These are phyloP conservation scores for Hemicentrotus pulcherrimus DNA, from an alignment of 35 echinoderm and acorn worm genomes.

Conservation along the genomic window DNA sequence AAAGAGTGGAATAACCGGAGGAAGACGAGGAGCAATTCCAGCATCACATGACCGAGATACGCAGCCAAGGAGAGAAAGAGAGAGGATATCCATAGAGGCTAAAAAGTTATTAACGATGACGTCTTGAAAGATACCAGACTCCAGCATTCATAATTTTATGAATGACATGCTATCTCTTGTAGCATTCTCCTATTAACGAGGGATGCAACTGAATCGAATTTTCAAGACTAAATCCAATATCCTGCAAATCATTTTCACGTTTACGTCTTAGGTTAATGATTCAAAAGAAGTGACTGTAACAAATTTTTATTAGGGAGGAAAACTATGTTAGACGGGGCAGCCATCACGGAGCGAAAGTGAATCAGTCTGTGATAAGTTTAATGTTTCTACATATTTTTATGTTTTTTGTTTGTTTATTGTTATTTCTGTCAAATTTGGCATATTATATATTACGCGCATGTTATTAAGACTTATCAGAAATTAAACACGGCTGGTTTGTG, in stretches of 20 bases:
- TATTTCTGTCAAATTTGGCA: no score
- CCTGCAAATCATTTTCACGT: neutral
- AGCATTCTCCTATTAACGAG: neutral
- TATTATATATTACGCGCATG: no score
- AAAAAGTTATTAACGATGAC: constrained; percentile 19
- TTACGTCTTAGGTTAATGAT: neutral
- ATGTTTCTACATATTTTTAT: no score
- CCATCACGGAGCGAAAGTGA: no score
- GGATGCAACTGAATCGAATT: neutral
- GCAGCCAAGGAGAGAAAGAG: neutral
- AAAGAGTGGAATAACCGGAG: constrained; percentile 9
- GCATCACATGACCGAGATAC: neutral
- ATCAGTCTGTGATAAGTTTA: no score
- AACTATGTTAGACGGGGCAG: no score
- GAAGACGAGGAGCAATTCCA: neutral
- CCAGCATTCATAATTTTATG: neutral
- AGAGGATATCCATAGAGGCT: neutral
- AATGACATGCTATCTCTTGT: neutral
- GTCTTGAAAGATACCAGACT: neutral
- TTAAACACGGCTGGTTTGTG: no score
- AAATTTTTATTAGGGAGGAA: no score
- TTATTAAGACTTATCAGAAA: no score
- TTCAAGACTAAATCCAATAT: neutral
- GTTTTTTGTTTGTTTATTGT: no score
- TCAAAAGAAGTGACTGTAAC: no score